Evolutionary conservation across 2,888 invertebrate genomes (phyloP), one percentile per base, ranked within the genome.

Genomic region (Agrochola lota): DNA sequence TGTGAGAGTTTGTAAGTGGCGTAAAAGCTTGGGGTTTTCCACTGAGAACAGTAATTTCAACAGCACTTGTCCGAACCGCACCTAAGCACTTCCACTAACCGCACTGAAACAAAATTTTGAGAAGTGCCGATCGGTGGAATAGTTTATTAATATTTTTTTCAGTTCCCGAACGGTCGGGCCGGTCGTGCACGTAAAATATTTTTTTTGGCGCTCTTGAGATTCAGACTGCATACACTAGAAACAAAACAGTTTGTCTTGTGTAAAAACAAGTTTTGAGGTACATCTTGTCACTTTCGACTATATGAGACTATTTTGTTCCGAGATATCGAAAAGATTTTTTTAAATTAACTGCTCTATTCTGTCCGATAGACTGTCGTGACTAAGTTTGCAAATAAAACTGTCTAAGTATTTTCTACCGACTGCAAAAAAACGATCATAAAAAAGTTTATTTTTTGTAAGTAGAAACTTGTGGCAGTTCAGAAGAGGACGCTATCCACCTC

Each of bases 401-500:
- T 26, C 12, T 30, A 30, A 30, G 8, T 8, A 15, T 15, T 46
- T 3, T 26, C 3, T 15, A 67, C 0, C 11, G 6, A 8, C 46
- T 7, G 67, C 26, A 67, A 26, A 49, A 49, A 26, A 20, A 46
- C 2, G 0, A 4, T 12, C 0, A 12, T 46, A 43, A 40, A 67
- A 40, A n/a, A n/a, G 4, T 30, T 12, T 17, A 0, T 9, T 43
- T 30, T 17, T 43, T 9, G 12, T 43, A 23, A 23, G 0, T 30
- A 57, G 23, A 57, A 49, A n/a, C 63, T 2, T n/a, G 9, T n/a
- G 20, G 20, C 7, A 11, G 9, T 11, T 20, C 15, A 80, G 8
- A 52, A 43, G 55, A 71, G 2, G 26, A 46, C 35, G 23, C 43
- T 49, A 52, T 55, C 52, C 20, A 81, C 73, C 9, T 46, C 17